Evolutionary conservation across 2,113 vertebrate genomes (phyloP).

Genomic region (Parus major): DNA sequence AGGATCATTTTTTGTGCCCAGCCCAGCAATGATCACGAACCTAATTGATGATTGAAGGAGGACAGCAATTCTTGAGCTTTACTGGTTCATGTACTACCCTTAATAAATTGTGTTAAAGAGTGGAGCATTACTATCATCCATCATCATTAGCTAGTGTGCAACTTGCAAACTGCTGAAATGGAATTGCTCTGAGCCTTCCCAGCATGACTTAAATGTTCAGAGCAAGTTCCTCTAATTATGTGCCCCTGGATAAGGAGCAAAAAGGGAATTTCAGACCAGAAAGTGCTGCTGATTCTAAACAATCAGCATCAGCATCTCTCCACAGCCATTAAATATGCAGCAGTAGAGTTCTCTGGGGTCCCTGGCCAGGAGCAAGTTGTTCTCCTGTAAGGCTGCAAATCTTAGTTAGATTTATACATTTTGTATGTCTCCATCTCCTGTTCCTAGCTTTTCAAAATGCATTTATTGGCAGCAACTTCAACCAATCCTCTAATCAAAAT

Average conservation of each 20-base stretch:
- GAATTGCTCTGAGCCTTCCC: background rate
- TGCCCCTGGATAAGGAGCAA: background rate
- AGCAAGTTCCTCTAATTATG: background rate
- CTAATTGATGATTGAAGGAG: background rate
- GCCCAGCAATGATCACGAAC: background rate
- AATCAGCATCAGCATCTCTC: background rate
- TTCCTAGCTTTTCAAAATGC: background rate
- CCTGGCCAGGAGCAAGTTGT: background rate
- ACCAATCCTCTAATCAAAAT: background rate
- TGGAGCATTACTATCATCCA: background rate
- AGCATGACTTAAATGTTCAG: background rate
- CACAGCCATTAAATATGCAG: background rate
- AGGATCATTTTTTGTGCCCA: background rate
- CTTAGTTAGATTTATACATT: background rate
- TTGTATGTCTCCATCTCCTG: background rate
- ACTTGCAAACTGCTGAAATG: background rate
- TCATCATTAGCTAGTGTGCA: conserved; percentile 2
- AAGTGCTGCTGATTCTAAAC: background rate
- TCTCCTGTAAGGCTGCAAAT: background rate
- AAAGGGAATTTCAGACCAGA: background rate
- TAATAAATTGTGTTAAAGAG: background rate
- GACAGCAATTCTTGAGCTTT: background rate
- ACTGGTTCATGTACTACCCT: background rate
- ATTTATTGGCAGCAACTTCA: background rate
- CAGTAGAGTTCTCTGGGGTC: background rate